Percentiles rank a stretch among this genome's conserved stretches.
Evolutionary conservation across 2,888 invertebrate species (phyloP).

Genomic region (Caenorhabditis drosophilae): DNA sequence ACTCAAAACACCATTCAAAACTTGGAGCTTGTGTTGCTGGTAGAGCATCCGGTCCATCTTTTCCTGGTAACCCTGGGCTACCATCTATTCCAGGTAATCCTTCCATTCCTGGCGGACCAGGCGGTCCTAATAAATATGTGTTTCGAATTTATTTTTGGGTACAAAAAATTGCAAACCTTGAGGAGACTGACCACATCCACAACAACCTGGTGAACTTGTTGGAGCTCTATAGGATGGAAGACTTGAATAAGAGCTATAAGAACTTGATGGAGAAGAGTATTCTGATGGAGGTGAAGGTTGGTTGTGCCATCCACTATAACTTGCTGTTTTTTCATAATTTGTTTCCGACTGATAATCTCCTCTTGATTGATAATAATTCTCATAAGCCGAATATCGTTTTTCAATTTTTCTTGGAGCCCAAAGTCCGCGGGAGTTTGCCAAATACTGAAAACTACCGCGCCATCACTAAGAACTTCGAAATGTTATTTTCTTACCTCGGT

Average conservation of each 20-base stretch:
- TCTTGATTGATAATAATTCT: slow-evolving; percentile 12
- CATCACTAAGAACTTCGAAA: background rate
- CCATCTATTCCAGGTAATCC: slow-evolving; percentile 57
- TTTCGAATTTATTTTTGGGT: too few species aligned
- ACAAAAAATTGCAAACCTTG: too few species aligned
- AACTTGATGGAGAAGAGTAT: slow-evolving; percentile 1
- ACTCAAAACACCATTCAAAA: slow-evolving; percentile 59
- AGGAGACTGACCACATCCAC: slow-evolving; percentile 48
- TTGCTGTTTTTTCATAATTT: slow-evolving; percentile 25
- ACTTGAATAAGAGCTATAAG: background rate
- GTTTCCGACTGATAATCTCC: background rate
- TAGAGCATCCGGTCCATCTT: slow-evolving; percentile 54
- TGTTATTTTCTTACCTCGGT: slow-evolving; percentile 51
- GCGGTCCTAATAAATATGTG: slow-evolving; percentile 49
- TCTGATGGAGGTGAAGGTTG: too few species aligned
- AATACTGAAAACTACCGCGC: slow-evolving; percentile 21
- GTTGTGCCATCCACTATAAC: slow-evolving; percentile 34
- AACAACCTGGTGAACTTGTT: slow-evolving; percentile 50
- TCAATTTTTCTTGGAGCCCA: slow-evolving; percentile 29
- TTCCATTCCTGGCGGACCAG: slow-evolving; percentile 59
- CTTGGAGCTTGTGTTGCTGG: slow-evolving; percentile 45
- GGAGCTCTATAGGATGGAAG: too few species aligned
- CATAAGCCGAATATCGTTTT: slow-evolving; percentile 23
- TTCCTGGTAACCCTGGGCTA: slow-evolving; percentile 47
- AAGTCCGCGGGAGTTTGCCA: slow-evolving; percentile 26